These are phyloP conservation scores for Auanema freiburgensis DNA, from an alignment of 2,888 invertebrate species.

Conservation along the genomic window DNA sequence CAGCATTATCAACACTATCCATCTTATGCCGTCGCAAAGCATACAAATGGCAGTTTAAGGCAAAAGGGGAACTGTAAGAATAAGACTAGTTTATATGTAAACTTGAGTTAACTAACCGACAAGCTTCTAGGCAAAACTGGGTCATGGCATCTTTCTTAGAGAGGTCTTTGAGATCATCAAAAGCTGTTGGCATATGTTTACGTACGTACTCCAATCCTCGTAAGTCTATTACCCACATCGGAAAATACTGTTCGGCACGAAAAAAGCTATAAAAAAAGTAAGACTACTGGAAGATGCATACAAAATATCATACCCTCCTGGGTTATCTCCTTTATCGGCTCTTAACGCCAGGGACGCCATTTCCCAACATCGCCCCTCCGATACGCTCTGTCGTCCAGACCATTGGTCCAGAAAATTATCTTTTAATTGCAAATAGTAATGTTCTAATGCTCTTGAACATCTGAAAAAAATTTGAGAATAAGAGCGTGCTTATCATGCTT, in stretches of 20 bases:
- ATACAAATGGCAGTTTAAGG: constrained; percentile 85
- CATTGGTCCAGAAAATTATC: constrained; percentile 76
- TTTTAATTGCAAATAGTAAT: constrained; percentile 91
- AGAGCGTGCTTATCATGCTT: not conserved
- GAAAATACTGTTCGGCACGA: constrained; percentile 81
- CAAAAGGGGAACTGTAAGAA: constrained; percentile 72
- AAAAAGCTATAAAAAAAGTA: constrained; percentile 70
- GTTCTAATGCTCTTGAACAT: constrained; percentile 86
- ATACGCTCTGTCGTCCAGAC: constrained; percentile 63
- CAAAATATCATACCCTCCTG: constrained; percentile 67
- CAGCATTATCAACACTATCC: constrained; percentile 74
- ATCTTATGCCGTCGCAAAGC: constrained; percentile 71
- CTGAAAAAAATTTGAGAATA: constrained; percentile 65
- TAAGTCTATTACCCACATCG: constrained; percentile 66
- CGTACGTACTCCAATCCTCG: constrained; percentile 68
- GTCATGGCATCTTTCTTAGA: constrained; percentile 76
- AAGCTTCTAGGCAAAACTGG: constrained; percentile 86
- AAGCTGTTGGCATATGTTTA: constrained; percentile 76
- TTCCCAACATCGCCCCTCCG: constrained; percentile 72
- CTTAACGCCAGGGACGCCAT: constrained; percentile 87
- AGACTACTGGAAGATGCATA: not conserved
- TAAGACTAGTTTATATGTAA: not conserved
- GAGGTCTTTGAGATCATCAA: constrained; percentile 77
- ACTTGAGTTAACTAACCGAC: constrained; percentile 69
- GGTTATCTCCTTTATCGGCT: constrained; percentile 85